These are phyloP conservation scores for Caenorhabditis sp. DNA, from an alignment of 2,888 invertebrate species.

Conservation along the genomic window DNA sequence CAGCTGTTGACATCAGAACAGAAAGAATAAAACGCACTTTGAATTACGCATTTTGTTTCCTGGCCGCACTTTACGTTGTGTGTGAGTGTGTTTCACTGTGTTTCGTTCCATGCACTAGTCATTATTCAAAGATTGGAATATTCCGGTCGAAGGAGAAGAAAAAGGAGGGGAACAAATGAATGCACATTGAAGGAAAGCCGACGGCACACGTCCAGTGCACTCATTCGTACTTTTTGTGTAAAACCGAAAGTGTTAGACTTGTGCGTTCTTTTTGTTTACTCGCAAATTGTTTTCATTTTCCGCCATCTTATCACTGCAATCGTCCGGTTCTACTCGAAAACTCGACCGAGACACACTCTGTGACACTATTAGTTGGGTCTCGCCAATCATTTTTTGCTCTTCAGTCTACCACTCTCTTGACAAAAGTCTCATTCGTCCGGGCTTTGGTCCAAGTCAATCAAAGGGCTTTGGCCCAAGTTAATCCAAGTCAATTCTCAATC, in stretches of 20 bases:
- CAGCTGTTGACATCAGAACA: slow-evolving; percentile 15
- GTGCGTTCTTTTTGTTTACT: not conserved
- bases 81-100: not conserved
- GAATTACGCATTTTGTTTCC: too few relatives aligned
- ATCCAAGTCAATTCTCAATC: too few relatives aligned
- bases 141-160: not conserved
- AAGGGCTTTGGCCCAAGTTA: too few relatives aligned
- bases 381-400: not conserved
- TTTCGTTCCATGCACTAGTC: slow-evolving; percentile 1
- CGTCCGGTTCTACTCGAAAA: slow-evolving; percentile 4
- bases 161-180: slow-evolving; percentile 16
- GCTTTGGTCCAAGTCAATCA: too few relatives aligned
- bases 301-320: slow-evolving; percentile 8
- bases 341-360: not conserved
- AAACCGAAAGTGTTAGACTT: not conserved
- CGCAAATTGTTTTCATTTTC: slow-evolving; percentile 13
- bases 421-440: too few relatives aligned
- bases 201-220: slow-evolving; percentile 10
- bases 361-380: not conserved
- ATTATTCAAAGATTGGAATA: slow-evolving; percentile 45
- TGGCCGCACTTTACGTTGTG: slow-evolving; percentile 3
- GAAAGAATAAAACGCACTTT: slow-evolving; percentile 11
- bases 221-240: not conserved
- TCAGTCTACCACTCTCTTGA: too few relatives aligned
- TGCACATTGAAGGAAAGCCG: slow-evolving; percentile 14